phyloP scores from a whole-genome alignment of 2,888 invertebrate genomes.

The Portevinia maculata region DNA sequence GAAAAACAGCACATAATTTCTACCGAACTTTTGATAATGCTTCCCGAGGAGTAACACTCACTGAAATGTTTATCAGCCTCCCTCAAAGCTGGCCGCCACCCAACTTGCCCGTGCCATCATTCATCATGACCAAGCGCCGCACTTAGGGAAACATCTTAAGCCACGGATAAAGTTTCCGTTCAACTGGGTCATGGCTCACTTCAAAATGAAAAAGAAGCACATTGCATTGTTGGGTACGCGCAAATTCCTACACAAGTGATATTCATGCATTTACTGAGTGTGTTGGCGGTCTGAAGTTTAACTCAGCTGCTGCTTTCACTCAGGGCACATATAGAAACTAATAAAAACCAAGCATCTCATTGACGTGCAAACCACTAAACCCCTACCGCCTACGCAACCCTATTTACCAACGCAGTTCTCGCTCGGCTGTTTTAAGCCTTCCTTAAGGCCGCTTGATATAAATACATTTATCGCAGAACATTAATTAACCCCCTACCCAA shows the following conservation, averaged over 20 bases:
- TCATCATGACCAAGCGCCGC: constrained; percentile 61
- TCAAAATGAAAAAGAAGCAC: constrained; percentile 33
- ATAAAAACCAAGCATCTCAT: constrained; percentile 38
- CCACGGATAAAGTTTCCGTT: constrained; percentile 55
- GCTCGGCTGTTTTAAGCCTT: constrained; percentile 33
- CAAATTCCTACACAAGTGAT: constrained; percentile 47
- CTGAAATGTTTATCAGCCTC: not conserved
- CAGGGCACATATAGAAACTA: constrained; percentile 20
- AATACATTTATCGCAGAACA: constrained; percentile 70
- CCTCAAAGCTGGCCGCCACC: too few species aligned
- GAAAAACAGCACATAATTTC: constrained; percentile 27
- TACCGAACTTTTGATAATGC: constrained; percentile 34
- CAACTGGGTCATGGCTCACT: constrained; percentile 71
- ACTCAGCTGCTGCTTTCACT: constrained; percentile 4
- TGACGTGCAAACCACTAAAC: constrained; percentile 20
- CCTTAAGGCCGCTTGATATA: constrained; percentile 57
- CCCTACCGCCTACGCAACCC: not conserved
- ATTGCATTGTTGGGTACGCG: constrained; percentile 58
- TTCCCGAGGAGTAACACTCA: constrained; percentile 15
- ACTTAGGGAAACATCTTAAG: constrained; percentile 57
- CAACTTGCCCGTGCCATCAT: constrained; percentile 26
- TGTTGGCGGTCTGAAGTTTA: constrained; percentile 31
- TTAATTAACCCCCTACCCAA: constrained; percentile 58
- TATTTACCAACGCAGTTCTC: constrained; percentile 11
- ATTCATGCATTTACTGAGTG: constrained; percentile 18